Evolutionary conservation across 2,888 invertebrate genomes (phyloP).

Genomic region (Lagria hirta): DNA sequence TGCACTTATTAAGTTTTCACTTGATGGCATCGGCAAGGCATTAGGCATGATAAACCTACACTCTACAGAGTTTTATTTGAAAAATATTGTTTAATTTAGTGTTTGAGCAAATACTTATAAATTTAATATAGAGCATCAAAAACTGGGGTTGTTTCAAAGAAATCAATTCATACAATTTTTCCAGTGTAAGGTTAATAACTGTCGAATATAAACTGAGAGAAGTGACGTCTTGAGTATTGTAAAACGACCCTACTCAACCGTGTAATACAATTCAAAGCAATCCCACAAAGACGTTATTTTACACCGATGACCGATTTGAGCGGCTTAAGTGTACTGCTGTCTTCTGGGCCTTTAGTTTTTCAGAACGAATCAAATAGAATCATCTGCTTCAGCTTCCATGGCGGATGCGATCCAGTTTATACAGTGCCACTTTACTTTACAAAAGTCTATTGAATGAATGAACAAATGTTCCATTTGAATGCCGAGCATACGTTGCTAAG

Average conservation of each 20-base stretch:
- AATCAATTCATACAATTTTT: too few relatives aligned
- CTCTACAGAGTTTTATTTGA: too few relatives aligned
- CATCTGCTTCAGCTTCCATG: slow-evolving; percentile 8
- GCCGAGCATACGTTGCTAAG: slow-evolving; percentile 2
- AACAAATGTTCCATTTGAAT: slow-evolving; percentile 9
- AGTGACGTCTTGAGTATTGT: slow-evolving; percentile 10
- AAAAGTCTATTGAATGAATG: slow-evolving; percentile 14
- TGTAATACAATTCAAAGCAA: slow-evolving; percentile 12
- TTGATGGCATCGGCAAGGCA: too few relatives aligned
- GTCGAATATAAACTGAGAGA: slow-evolving; percentile 3
- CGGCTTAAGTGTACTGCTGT: slow-evolving; percentile 7
- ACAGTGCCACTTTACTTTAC: slow-evolving; percentile 8
- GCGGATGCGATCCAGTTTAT: slow-evolving; percentile 7
- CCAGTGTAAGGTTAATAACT: slow-evolving; percentile 8
- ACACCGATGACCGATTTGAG: slow-evolving; percentile 15
- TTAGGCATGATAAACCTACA: too few relatives aligned
- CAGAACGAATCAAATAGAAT: neutral
- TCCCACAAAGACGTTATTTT: slow-evolving; percentile 17
- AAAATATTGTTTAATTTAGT: too few relatives aligned
- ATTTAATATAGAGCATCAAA: too few relatives aligned
- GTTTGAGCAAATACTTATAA: too few relatives aligned
- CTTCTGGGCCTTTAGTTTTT: slow-evolving; percentile 9
- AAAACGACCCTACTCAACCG: slow-evolving; percentile 1
- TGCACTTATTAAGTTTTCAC: too few relatives aligned
- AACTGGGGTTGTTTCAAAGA: too few relatives aligned